Evolutionary conservation across 2,888 invertebrate species (phyloP), one percentile per base, ranked within the genome.

Genomic region (Conchocele bisecta): DNA sequence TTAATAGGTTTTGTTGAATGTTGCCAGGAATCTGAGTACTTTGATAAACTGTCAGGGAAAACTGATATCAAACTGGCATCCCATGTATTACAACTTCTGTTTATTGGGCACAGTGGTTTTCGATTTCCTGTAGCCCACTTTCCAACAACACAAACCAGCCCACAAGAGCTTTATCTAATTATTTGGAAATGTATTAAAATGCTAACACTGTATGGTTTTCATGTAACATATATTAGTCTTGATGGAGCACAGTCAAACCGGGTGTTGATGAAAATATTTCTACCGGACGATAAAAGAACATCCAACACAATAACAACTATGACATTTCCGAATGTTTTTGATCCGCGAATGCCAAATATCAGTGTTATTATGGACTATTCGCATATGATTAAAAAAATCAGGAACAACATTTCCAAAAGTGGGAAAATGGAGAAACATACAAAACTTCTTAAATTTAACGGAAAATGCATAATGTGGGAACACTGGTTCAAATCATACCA

Each of bases 201-300:
- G 29, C 24, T 79, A 2, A 33, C 37, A 22, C 17, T 50, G 0
- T 70, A 53, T 54, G 71, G 75, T 6, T 79, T 79, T 37, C 42
- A 39, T n/a, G 63, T 66, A 26, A 20, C 65, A 17, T 79, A 74
- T 50, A 37, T 60, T 22, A 65, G 64, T 29, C 48, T 63, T 42
- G 79, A 76, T 74, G 79, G 79, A 20, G 73, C 74, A 15, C 74
- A 74, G 29, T 56, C 41, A 9, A 76, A 76, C 17, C 28, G 71
- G 17, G 56, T 46, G 11, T 48, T 75, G 15, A 64, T 70, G 42
- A 63, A 71, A 44, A n/a, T 71, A n/a, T 60, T 71, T 3, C 17
- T 69, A 13, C 65, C 65, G 39, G 6, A 42, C 6, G 61, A 70
- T 15, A 53, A 41, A 17, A 57, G 41, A 37, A 28, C n/a, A 24